These are phyloP conservation scores for Meiosimyza platycephala DNA, from an alignment of 2,888 invertebrate genomes.

Conservation along the genomic window DNA sequence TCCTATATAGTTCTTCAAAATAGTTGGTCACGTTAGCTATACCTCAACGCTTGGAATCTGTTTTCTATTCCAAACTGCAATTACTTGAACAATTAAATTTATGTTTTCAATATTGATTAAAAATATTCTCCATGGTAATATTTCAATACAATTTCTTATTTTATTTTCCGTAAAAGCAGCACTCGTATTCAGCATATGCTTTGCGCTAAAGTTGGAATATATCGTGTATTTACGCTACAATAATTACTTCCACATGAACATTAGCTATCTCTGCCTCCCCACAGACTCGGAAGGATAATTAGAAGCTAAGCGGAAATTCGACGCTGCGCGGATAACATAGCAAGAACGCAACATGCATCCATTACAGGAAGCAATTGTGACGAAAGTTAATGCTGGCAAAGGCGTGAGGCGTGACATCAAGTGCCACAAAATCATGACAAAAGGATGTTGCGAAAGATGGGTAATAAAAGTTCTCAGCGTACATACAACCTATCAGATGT, in stretches of 20 bases:
- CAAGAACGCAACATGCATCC: constrained; percentile 21
- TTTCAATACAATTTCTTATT: too few species aligned
- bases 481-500: neutral
- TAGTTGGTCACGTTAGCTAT: too few species aligned
- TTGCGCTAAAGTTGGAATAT: too few species aligned
- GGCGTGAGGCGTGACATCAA: constrained; percentile 35
- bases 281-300: constrained; percentile 18
- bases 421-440: constrained; percentile 29
- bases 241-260: neutral
- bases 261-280: neutral
- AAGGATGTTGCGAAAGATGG: constrained; percentile 22
- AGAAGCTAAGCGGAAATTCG: constrained; percentile 26
- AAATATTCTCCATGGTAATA: too few species aligned
- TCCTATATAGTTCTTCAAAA: too few species aligned
- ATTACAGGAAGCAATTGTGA: constrained; percentile 44
- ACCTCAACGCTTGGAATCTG: too few species aligned
- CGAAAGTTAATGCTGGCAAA: constrained; percentile 38
- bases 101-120: too few species aligned
- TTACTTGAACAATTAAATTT: too few species aligned
- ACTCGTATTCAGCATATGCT: too few species aligned
- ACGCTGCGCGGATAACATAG: neutral
- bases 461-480: constrained; percentile 23
- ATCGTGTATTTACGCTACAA: constrained; percentile 11
- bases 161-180: too few species aligned
- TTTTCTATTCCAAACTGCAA: too few species aligned